Evolutionary conservation across 1,140 invertebrate genomes (phyloP).

Genomic region (Drosophila auraria): DNA sequence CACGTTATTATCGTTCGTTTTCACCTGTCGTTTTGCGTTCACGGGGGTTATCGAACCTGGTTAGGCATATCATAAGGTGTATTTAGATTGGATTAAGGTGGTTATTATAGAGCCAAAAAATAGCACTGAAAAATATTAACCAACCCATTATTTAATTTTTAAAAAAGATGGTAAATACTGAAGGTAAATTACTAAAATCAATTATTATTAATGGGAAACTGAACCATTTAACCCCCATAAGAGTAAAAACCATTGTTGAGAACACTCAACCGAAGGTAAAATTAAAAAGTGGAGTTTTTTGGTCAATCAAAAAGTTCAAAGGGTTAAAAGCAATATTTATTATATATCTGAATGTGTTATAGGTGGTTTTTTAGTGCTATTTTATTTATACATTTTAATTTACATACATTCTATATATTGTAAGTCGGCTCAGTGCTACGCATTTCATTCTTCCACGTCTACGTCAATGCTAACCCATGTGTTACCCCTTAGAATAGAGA

Average conservation of each 20-base stretch:
- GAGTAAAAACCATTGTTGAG: too few relatives aligned
- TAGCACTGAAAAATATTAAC: constrained; percentile 2
- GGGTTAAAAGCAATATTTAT: not conserved
- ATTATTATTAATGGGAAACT: too few relatives aligned
- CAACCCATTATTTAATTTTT: too few relatives aligned
- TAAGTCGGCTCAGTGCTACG: constrained; percentile 15
- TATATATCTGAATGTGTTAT: too few relatives aligned
- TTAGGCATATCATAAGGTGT: constrained; percentile 17
- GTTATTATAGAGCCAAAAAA: not conserved
- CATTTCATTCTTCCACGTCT: constrained; percentile 51
- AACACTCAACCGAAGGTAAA: not conserved
- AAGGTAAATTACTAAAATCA: too few relatives aligned
- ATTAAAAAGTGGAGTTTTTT: not conserved
- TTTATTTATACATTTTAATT: constrained; percentile 4
- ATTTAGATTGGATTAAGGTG: constrained; percentile 8
- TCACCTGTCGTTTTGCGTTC: constrained; percentile 55
- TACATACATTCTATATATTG: constrained; percentile 18
- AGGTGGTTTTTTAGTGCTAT: not conserved
- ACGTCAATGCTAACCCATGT: constrained; percentile 47
- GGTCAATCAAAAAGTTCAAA: too few relatives aligned
- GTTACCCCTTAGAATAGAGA: constrained; percentile 31
- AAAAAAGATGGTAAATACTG: not conserved
- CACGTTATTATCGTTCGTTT: constrained; percentile 49
- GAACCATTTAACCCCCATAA: too few relatives aligned
- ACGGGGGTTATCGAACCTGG: constrained; percentile 7